Evolutionary conservation across 1,140 invertebrate genomes (phyloP).

Genomic region (Cherax quadricarinatus): DNA sequence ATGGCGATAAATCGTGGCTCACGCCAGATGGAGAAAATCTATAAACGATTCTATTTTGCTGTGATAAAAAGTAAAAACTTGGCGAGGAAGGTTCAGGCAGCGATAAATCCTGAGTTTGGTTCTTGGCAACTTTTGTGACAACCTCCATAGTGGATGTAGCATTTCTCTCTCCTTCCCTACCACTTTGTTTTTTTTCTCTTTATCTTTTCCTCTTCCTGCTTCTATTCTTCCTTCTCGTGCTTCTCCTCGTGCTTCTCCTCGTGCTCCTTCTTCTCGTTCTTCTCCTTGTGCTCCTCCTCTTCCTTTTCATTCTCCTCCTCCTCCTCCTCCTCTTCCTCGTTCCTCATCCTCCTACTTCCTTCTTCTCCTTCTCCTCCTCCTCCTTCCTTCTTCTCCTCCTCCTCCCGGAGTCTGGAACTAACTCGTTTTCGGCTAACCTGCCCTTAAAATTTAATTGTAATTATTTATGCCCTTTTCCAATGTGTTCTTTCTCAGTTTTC

Average conservation of each 20-base stretch:
- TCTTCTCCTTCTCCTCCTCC: not conserved
- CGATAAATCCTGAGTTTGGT: slow-evolving; percentile 28
- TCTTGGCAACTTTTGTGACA: slow-evolving; percentile 46
- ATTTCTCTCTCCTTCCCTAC: not conserved
- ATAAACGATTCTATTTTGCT: slow-evolving; percentile 37
- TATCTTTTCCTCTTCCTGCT: not conserved
- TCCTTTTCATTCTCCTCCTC: too few species aligned
- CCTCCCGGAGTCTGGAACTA: not conserved
- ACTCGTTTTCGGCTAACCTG: slow-evolving; percentile 5
- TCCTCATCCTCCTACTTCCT: too few species aligned
- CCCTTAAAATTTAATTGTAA: slow-evolving; percentile 41
- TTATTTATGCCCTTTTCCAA: not conserved
- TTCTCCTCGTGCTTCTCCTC: too few species aligned
- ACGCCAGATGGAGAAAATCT: slow-evolving; percentile 29
- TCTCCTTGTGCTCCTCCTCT: too few species aligned
- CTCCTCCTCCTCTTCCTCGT: not conserved
- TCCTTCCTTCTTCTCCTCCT: not conserved
- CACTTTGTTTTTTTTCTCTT: not conserved
- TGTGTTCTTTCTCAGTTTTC: not conserved
- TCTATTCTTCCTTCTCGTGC: too few species aligned
- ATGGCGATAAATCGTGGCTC: slow-evolving; percentile 6
- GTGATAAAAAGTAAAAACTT: slow-evolving; percentile 9
- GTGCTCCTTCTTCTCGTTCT: not conserved
- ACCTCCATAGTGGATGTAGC: slow-evolving; percentile 4
- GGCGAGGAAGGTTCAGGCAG: slow-evolving; percentile 25